Conservation (phyloP, 2,113 vertebrate species). For the Callopanchax toddi region DNA sequence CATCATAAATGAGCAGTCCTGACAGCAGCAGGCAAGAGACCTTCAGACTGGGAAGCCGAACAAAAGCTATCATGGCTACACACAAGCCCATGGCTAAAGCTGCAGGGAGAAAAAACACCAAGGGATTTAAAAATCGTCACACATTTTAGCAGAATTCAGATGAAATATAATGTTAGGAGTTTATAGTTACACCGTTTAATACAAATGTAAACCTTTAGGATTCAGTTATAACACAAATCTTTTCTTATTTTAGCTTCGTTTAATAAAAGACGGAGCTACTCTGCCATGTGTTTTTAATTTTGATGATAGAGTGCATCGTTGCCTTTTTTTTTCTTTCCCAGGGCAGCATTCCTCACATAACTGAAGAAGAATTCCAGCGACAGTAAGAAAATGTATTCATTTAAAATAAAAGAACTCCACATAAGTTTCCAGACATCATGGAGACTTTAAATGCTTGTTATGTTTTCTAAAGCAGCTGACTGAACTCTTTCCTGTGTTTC, state of each 20-base stretch:
- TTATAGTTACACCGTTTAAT: no score
- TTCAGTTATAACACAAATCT: no score
- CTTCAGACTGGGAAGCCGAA: slow-evolving; percentile 98
- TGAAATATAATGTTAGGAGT: background rate
- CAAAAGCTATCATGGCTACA: slow-evolving; percentile 99
- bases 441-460: slow-evolving; percentile 16
- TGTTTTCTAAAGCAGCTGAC: slow-evolving; percentile 1
- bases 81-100: slow-evolving; percentile 98
- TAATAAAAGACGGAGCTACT: background rate
- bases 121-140: background rate
- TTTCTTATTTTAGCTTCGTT: no score
- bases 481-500: background rate
- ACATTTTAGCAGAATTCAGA: background rate
- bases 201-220: no score
- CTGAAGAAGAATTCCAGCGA: background rate
- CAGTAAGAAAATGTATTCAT: background rate
- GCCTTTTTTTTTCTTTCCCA: background rate
- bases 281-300: background rate
- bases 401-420: background rate
- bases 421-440: background rate
- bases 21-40: slow-evolving; percentile 98
- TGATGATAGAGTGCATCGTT: background rate
- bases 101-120: slow-evolving; percentile 57
- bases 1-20: slow-evolving; percentile 98
- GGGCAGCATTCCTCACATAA: background rate